Base-by-base conservation (phyloP, 2,888 invertebrate genomes). In the Griposia aprilina region DNA sequence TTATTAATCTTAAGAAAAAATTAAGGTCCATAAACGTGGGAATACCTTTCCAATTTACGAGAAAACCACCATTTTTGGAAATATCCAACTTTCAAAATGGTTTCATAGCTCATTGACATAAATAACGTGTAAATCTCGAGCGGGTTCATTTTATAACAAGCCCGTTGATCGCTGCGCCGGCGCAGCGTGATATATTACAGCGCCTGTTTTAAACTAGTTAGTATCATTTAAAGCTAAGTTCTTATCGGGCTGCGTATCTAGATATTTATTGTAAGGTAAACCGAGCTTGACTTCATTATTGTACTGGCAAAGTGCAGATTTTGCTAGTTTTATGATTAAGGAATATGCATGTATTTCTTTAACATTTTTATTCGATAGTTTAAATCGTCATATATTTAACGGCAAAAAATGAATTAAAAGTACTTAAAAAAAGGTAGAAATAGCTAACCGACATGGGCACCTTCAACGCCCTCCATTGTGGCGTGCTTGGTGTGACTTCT, bases 81-180 rank as follows among this genome's bases (percentile, higher is more conserved):
- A 76, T 73, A 66, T 85, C 67, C 67, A 65, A 52, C n/a, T 74
- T 76, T 76, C 3, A 65, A 76, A 76, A 76, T 41, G 13, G 73
- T 66, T 88, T 86, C 76, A 11, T 86, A 73, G 76, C 80, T 83
- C 82, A 57, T 13, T 74, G 77, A 59, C 15, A 73, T 80, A 75
- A 84, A 84, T 81, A 74, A 74, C 65, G 67, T 86, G 75, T 76
- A 83, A 85, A 87, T 87, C 78, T 78, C 41, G 66, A 74, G 41
- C 60, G 50, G 36, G 78, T 74, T 73, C 59, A 77, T 78, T 87
- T 72, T 85, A 83, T 88, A 88, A 88, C 87, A 79, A 83, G 81
- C 78, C 20, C 65, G 81, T 69, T 84, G 88, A 89, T 77, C 77
- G 87, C 74, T n/a, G 68, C 77, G 87, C 74, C n/a, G 68, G 73